Evolutionary conservation across 2,113 vertebrate genomes (phyloP), one percentile per base, ranked within the genome.

Genomic region (Pandion haliaetus): DNA sequence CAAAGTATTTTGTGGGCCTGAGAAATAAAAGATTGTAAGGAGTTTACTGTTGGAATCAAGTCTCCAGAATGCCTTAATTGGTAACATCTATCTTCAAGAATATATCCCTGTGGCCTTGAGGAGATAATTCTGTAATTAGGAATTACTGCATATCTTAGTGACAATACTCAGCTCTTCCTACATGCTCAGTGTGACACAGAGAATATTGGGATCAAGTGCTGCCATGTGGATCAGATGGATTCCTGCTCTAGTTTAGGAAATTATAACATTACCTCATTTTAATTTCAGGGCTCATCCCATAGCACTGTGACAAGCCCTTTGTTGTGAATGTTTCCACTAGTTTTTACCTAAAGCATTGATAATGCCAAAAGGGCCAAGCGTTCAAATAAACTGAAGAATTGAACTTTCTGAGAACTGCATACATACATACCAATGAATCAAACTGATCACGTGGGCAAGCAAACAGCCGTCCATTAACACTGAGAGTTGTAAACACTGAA

Each of bases 401-500:
- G 52, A n/a, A 8, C 8, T 40, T 87, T 62, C 81, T 8, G 69
- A 92, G 92, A 88, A 45, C 34, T 42, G 78, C 50, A 58, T 26
- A 52, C 84, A 62, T 94, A 98, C 99, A 31, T 98, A 99, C 99
- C 99, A 99, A 85, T n/a, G 99, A 98, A 97, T 99, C 99, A 9
- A 99, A 98, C 96, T 99, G 99, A 94, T 99, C 99, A 90, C 99
- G 98, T 5, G 98, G 98, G 97, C 99, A 99, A 88, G 98, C 99
- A 96, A 99, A 99, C 88, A 99, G 98, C 23, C 99, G 99, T 79
- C 99, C 99, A 28, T 99, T 99, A 86, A 99, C 97, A 86, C 98
- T 99, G 95, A 99, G 99, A 16, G 99, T 99, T 73, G 99, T 99
- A 98, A 99, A 99, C 93, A 99, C 99, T 0, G 99, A 99, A 71